phyloP scores from a whole-genome alignment of 2,797 vertebrate species.

The Pseudotriccus pelzelni region DNA sequence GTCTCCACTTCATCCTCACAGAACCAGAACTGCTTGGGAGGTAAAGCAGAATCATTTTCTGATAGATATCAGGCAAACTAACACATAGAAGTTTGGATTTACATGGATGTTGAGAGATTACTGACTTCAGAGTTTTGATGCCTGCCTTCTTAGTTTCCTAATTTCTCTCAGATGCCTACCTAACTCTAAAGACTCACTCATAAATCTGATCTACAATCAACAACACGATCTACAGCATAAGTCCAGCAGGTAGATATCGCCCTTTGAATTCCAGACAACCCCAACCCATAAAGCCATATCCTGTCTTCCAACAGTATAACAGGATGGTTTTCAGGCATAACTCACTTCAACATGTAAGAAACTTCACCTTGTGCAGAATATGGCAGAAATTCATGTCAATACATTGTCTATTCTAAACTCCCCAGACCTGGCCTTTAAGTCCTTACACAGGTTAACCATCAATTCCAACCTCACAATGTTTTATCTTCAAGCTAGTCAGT shows the following conservation, averaged over 20 bases:
- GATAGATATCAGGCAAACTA: neutral
- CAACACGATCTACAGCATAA: neutral
- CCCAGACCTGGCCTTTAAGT: neutral
- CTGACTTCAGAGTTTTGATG: neutral
- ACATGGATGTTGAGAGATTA: neutral
- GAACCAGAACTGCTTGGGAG: neutral
- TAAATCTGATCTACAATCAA: neutral
- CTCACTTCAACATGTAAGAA: neutral
- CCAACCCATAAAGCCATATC: neutral
- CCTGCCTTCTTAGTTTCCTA: neutral
- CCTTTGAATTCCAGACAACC: neutral
- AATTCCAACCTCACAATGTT: neutral
- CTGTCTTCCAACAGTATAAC: neutral
- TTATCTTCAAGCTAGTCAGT: neutral
- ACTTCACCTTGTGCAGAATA: neutral
- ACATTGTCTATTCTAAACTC: neutral
- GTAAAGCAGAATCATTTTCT: neutral
- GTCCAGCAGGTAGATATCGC: neutral
- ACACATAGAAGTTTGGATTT: neutral
- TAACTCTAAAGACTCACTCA: neutral
- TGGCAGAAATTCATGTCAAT: neutral
- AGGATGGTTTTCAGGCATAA: neutral
- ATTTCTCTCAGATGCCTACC: neutral
- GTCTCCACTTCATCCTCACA: neutral
- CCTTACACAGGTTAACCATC: neutral